A percentile compares a stretch with the other conserved stretches of the same genome.
Evolutionary conservation across 37 sponge, comb jelly and placozoan species (phyloP).

Genomic region (Ephydatia muelleri): DNA sequence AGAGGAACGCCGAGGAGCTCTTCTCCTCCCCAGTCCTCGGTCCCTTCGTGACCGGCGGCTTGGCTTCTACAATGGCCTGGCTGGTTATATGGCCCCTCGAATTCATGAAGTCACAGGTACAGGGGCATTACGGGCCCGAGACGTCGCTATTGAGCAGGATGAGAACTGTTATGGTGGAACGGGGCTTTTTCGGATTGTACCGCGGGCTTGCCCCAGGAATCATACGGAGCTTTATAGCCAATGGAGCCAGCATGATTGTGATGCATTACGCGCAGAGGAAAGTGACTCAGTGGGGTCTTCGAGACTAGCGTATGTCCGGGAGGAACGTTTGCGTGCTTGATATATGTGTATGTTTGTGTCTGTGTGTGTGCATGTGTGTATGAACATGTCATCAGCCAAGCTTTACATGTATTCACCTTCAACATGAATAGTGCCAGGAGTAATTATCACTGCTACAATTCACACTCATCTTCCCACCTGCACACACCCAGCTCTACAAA

Average conservation of each 20-base stretch:
- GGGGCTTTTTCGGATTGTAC: constrained; percentile 56
- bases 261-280: constrained; percentile 39
- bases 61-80: constrained; percentile 60
- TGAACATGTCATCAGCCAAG: too few species aligned
- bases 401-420: too few species aligned
- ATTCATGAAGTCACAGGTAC: constrained; percentile 75
- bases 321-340: too few species aligned
- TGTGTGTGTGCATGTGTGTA: too few species aligned
- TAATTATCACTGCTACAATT: too few species aligned
- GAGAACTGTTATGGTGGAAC: constrained; percentile 28
- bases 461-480: too few species aligned
- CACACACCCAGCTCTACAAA: too few species aligned
- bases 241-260: constrained; percentile 66
- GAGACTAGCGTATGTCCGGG: too few species aligned
- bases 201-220: constrained; percentile 67
- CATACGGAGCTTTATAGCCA: constrained; percentile 65
- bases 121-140: constrained; percentile 41
- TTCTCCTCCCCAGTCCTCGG: constrained; percentile 46
- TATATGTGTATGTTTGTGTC: too few species aligned
- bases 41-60: constrained; percentile 56
- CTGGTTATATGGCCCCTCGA: constrained; percentile 77
- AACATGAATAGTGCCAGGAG: too few species aligned
- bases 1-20: background rate
- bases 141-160: constrained; percentile 18
- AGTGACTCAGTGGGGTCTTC: too few species aligned